Evolutionary conservation across 2,113 vertebrate species (phyloP).

Genomic region (Cyprinodon tularosa): DNA sequence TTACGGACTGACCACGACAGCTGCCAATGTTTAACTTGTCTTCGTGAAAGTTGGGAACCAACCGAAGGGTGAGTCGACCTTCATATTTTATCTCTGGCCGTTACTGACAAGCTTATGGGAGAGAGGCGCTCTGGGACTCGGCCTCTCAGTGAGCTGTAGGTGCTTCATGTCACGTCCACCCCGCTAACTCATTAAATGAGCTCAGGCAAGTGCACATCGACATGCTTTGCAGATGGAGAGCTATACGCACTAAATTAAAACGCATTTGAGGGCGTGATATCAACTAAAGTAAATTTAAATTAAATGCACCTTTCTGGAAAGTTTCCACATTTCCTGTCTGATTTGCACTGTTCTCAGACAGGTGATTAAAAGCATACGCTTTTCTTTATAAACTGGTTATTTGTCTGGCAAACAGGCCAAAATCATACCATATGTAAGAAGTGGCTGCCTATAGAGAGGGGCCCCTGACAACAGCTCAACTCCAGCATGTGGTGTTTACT

Average conservation of each 20-base stretch:
- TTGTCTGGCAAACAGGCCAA: not conserved
- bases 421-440: not conserved
- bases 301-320: not conserved
- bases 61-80: conserved; percentile 68
- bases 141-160: conserved; percentile 28
- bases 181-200: not conserved
- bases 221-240: not conserved
- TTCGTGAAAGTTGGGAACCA: conserved; percentile 51
- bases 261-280: not conserved
- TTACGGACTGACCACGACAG: conserved; percentile 74
- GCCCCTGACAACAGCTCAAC: not conserved
- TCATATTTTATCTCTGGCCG: not conserved
- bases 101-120: not conserved
- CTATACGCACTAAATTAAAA: not conserved
- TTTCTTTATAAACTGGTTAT: not conserved
- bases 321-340: not conserved
- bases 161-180: conserved; percentile 62
- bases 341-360: not conserved
- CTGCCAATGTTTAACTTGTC: conserved; percentile 56
- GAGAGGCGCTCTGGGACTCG: conserved; percentile 8
- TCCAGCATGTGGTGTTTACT: not conserved
- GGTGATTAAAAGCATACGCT: not conserved
- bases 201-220: not conserved
- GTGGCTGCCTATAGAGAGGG: not conserved
- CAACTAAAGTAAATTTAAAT: not conserved